Conservation (phyloP, 2,113 vertebrate species). For the Nothocercus nigrocapillus region DNA sequence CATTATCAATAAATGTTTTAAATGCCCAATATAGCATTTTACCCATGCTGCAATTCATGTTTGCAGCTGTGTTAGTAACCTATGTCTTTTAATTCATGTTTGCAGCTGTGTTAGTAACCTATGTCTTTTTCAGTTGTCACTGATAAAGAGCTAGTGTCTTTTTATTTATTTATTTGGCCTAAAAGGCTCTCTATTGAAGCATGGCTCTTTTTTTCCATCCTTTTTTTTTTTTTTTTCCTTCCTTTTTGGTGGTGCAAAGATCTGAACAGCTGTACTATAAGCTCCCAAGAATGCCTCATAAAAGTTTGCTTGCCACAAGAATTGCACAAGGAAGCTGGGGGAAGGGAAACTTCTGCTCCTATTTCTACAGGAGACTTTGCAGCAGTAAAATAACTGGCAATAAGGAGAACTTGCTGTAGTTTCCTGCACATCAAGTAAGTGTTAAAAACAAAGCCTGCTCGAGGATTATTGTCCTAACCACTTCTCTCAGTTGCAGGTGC, state of each 20-base stretch:
- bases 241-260: background rate
- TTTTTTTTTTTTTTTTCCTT: background rate
- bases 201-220: background rate
- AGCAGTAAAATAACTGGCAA: background rate
- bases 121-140: constrained; percentile 20
- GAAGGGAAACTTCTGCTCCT: constrained; percentile 26
- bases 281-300: constrained; percentile 6
- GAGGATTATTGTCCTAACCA: background rate
- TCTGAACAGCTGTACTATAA: constrained; percentile 42
- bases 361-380: constrained; percentile 8
- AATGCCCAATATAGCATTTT: background rate
- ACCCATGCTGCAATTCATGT: background rate
- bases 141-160: background rate
- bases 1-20: background rate
- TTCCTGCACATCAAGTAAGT: background rate
- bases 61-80: background rate
- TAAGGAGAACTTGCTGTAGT: background rate
- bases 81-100: background rate
- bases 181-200: background rate
- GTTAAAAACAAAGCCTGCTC: background rate
- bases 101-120: background rate
- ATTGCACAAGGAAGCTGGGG: background rate
- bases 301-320: constrained; percentile 19
- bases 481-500: background rate
- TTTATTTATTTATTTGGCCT: rapidly evolving